Evolutionary conservation across 2,888 invertebrate genomes (phyloP), one percentile per base, ranked within the genome.

Genomic region (Diplolepis rosae): DNA sequence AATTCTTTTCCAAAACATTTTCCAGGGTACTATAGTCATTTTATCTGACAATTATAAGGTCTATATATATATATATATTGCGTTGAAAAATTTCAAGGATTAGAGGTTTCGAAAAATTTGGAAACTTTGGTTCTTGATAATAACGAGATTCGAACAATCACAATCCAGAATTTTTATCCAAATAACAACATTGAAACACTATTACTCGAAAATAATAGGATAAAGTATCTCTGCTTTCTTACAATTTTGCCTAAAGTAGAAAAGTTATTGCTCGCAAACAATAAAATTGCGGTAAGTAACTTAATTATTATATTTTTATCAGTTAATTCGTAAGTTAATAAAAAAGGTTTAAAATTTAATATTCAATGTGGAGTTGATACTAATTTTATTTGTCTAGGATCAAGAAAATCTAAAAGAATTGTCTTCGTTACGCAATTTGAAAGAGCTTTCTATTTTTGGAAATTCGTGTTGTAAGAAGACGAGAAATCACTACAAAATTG

Each of bases 201-300:
- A 22, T 79, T 80, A 13, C 66, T 81, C 9, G 82, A 82, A 61
- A 79, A 79, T 65, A 82, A 82, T 71, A 70, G 73, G 54, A 73
- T 82, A 69, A 73, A 75, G 18, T 54, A 72, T 24, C 68, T 82
- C 28, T 27, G 28, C 15, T 82, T 82, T 51, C 66, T 56, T 22
- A 73, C 74, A 65, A 15, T 52, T 24, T 65, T 82, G 9, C 15
- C 51, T 5, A 74, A 73, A 42, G 65, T 82, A n/a, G 69, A 77
- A 48, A 79, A 72, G 51, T 65, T 82, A 32, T 79, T 80, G 56
- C 11, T 78, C n/a, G 81, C 81, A 24, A 70, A 79, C 32, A 82
- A 82, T 65, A 77, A 69, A 73, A 75, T 82, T 52, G 24, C 24
- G 51, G 82, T 82, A 73, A 77, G 74, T 70, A 11, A 22, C 11